Base-by-base conservation (phyloP, 2,888 invertebrate genomes). In the Protodeltote pygarga region DNA sequence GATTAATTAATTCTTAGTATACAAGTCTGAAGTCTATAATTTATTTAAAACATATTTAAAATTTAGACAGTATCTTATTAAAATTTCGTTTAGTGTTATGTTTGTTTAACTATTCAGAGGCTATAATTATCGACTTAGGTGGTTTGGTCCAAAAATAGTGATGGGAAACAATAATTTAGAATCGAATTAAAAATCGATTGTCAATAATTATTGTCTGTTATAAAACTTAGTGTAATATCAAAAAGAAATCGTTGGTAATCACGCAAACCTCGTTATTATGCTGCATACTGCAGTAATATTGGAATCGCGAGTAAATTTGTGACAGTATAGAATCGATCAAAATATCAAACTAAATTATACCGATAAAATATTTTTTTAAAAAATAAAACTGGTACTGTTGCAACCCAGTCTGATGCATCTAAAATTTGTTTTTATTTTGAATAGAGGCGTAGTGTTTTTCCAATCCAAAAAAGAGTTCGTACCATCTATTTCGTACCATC, bases 71-170 rank as follows among this genome's bases (percentile, higher is more conserved):
- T 49, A 33, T 23, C 19, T 34, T 42, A 65, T 66, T 66, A 65
- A 54, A 61, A 48, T 49, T 60, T 60, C 35, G 35, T 46, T 73
- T 71, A 71, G 64, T 51, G 48, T 62, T 73, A 69, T 77, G 65
- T 79, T 80, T 80, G 79, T 76, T 79, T 77, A 73, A 71, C 55
- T 59, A 68, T 50, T 66, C 67, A 39, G 49, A 79, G 72, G 73
- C 74, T 72, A 57, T 79, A 82, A 85, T 83, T 85, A 83, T 82
- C 82, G 32, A 76, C 79, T 75, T 63, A 42, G 81, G 83, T 76
- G 81, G 81, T 73, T 71, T 6, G 9, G 17, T 11, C 19, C n/a
- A 17, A 14, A 40, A 33, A 27, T 51, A 45, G 55, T 60, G 53
- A 53, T 53, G 61, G 13, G 21, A 40, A 35, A 8, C 11, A 14